phyloP scores from a whole-genome alignment of 2,888 invertebrate genomes.

The Omphaloscelis lunosa region DNA sequence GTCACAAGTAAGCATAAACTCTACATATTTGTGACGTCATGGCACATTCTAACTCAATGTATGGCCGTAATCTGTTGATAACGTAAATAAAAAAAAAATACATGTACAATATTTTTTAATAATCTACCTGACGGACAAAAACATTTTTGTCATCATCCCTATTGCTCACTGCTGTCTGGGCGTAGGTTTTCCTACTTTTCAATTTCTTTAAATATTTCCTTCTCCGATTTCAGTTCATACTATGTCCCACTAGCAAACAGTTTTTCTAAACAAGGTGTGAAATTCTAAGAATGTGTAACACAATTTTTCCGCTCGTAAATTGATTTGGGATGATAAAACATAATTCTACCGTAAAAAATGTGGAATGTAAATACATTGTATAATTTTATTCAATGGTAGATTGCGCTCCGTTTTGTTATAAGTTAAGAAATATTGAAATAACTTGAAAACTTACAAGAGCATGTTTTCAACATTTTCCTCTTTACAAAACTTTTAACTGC shows the following conservation, averaged over 20 bases:
- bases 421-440: not conserved
- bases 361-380: slow-evolving; percentile 39
- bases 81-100: too few relatives aligned
- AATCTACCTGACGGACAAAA: too few relatives aligned
- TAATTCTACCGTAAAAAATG: slow-evolving; percentile 23
- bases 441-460: not conserved
- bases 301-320: slow-evolving; percentile 35
- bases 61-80: too few relatives aligned
- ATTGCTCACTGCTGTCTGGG: not conserved
- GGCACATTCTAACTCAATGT: too few relatives aligned
- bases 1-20: too few relatives aligned
- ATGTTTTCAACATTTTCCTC: not conserved
- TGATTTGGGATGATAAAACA: slow-evolving; percentile 42
- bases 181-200: not conserved
- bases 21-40: too few relatives aligned
- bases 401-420: slow-evolving; percentile 5
- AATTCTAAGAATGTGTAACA: slow-evolving; percentile 41
- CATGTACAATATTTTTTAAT: too few relatives aligned
- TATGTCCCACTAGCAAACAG: not conserved
- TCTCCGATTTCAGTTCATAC: not conserved
- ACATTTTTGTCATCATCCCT: too few relatives aligned
- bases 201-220: not conserved
- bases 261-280: slow-evolving; percentile 23
- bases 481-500: not conserved
- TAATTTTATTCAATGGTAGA: slow-evolving; percentile 22